phyloP scores from a whole-genome alignment of 2,888 invertebrate genomes.

The Volucella bombylans region DNA sequence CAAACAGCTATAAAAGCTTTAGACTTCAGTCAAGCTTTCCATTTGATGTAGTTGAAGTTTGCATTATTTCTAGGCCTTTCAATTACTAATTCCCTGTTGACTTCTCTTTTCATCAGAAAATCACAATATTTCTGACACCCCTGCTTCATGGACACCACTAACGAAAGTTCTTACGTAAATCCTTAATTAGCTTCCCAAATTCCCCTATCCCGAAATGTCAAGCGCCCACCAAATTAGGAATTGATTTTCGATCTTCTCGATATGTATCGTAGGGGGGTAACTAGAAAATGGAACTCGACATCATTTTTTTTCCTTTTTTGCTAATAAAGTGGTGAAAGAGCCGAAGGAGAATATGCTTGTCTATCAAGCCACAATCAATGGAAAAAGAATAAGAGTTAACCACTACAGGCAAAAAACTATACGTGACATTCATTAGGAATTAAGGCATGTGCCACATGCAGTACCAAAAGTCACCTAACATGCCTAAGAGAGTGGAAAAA shows the following conservation, averaged over 20 bases:
- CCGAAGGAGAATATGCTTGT: not conserved
- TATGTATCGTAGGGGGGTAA: not conserved
- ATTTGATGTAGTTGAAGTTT: too few relatives aligned
- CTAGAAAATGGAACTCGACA: slow-evolving; percentile 8
- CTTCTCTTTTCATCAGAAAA: too few relatives aligned
- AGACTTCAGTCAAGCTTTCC: too few relatives aligned
- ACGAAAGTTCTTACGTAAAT: not conserved
- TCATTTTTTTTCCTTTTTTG: slow-evolving; percentile 18
- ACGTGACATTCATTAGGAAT: slow-evolving; percentile 70
- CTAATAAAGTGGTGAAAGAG: not conserved
- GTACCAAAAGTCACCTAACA: slow-evolving; percentile 45
- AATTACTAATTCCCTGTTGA: too few relatives aligned
- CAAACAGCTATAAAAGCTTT: too few relatives aligned
- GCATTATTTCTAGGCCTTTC: too few relatives aligned
- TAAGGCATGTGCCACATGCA: slow-evolving; percentile 62
- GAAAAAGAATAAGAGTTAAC: not conserved
- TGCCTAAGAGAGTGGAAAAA: slow-evolving; percentile 67
- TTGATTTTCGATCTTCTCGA: slow-evolving; percentile 26
- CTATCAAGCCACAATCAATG: not conserved
- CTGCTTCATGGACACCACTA: too few relatives aligned
- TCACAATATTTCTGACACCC: too few relatives aligned
- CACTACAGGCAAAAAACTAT: slow-evolving; percentile 42
- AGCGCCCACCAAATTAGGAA: slow-evolving; percentile 22
- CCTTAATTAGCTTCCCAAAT: not conserved
- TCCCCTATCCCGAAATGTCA: slow-evolving; percentile 4